Evolutionary conservation across 2,113 vertebrate species (phyloP).

Genomic region (Scomber scombrus): DNA sequence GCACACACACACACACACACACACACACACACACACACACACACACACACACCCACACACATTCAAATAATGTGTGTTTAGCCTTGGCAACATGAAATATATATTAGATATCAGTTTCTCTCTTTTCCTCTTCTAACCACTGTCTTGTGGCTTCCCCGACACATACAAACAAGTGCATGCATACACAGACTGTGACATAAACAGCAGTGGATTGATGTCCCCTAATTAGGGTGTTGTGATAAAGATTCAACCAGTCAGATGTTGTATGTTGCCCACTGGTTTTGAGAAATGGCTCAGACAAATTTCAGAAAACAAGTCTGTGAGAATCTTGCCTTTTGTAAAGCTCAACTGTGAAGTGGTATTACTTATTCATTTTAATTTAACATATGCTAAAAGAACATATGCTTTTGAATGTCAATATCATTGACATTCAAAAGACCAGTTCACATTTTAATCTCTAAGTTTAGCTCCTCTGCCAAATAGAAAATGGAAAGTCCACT

Average conservation of each 20-base stretch:
- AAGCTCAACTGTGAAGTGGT: not conserved
- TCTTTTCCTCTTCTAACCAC: not conserved
- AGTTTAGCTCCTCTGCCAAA: not conserved
- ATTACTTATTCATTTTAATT: not conserved
- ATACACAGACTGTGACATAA: not conserved
- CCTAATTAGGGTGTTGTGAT: not conserved
- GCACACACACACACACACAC: too few relatives aligned
- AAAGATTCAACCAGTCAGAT: too few relatives aligned
- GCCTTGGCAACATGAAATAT: not conserved
- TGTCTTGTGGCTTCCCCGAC: not conserved
- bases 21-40: slow-evolving; percentile 8
- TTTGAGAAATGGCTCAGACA: not conserved
- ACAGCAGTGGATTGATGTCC: not conserved
- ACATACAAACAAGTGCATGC: not conserved
- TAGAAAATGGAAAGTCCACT: not conserved
- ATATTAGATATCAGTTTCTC: not conserved
- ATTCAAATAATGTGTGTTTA: not conserved
- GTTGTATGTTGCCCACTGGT: too few relatives aligned
- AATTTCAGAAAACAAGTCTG: not conserved
- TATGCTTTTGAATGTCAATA: too few relatives aligned
- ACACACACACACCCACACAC: not conserved
- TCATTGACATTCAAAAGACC: not conserved
- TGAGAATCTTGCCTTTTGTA: not conserved
- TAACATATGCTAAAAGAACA: not conserved
- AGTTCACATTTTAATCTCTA: not conserved